phyloP scores from a whole-genome alignment of 2,113 vertebrate species.

The Cryptomyrus ogoouensis region DNA sequence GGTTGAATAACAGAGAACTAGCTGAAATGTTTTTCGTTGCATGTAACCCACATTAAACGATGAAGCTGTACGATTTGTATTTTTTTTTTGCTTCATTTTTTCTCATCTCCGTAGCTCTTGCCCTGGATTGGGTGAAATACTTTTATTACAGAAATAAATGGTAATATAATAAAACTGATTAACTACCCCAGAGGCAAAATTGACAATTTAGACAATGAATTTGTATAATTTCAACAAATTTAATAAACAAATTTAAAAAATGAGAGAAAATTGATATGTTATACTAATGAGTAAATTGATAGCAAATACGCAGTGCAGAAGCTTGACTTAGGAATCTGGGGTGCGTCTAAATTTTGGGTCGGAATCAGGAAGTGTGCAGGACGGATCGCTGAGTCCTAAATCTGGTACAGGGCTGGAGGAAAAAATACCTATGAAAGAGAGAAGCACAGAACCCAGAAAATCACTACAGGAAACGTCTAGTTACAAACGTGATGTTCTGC shows the following conservation, averaged over 20 bases:
- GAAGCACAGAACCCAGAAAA: neutral
- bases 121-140: neutral
- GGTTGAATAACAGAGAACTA: neutral
- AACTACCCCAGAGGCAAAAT: neutral
- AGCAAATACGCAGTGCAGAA: neutral
- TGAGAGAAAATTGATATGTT: neutral
- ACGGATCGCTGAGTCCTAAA: neutral
- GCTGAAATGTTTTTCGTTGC: neutral
- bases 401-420: neutral
- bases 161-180: neutral
- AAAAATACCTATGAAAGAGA: neutral
- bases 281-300: neutral
- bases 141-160: neutral
- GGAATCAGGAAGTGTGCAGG: neutral
- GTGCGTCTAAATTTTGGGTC: neutral
- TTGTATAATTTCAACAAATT: neutral
- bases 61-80: too few species aligned
- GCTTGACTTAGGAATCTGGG: neutral
- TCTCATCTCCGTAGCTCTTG: neutral
- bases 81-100: neutral
- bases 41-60: neutral
- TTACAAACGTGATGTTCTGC: neutral
- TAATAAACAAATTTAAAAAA: neutral
- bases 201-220: neutral
- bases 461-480: neutral